These are phyloP conservation scores for Tryphoninae sp. DNA, from an alignment of 2,888 invertebrate species.

Conservation along the genomic window DNA sequence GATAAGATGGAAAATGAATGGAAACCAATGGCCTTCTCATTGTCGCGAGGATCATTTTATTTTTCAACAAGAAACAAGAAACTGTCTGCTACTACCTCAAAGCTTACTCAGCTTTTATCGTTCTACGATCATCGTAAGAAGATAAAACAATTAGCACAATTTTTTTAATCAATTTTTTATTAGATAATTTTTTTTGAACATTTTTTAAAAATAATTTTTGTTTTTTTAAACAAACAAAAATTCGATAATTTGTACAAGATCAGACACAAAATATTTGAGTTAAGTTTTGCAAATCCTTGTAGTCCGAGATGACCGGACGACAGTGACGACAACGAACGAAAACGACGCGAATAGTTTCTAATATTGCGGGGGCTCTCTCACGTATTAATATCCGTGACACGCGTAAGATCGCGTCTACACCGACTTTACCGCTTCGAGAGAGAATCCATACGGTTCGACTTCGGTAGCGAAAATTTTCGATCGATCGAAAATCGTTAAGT, in stretches of 20 bases:
- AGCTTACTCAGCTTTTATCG: neutral
- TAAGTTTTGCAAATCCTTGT: neutral
- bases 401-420: constrained; percentile 5
- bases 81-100: no score
- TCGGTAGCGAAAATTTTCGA: neutral
- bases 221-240: no score
- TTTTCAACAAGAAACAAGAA: neutral
- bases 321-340: constrained; percentile 23
- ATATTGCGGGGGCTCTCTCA: constrained; percentile 36
- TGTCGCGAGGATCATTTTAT: neutral
- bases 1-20: no score
- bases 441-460: neutral
- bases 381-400: constrained; percentile 60
- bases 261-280: neutral
- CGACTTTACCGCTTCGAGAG: neutral
- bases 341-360: constrained; percentile 56
- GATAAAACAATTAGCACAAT: neutral
- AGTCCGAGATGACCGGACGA: constrained; percentile 4
- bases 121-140: neutral
- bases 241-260: neutral
- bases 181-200: neutral
- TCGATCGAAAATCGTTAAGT: neutral
- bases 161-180: neutral
- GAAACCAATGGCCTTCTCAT: no score
- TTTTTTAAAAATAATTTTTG: neutral